These are phyloP conservation scores for Helarctos malayanus DNA, from an alignment of 2,797 vertebrate genomes.

Conservation along the genomic window DNA sequence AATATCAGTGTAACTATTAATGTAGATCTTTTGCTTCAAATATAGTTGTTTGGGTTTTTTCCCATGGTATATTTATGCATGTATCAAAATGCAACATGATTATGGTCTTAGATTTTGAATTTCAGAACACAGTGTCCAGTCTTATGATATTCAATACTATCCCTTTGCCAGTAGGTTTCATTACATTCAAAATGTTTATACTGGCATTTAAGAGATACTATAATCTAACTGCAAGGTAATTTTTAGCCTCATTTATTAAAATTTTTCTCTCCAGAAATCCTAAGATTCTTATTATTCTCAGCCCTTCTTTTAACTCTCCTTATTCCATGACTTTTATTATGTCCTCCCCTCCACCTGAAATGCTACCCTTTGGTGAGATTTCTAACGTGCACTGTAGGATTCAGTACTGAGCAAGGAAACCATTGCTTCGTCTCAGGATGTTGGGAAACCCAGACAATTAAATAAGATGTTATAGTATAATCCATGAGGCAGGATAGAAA, in stretches of 20 bases:
- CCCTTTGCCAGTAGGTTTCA: not conserved
- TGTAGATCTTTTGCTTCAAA: not conserved
- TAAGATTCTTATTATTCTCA: not conserved
- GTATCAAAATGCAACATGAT: not conserved
- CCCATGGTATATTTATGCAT: not conserved
- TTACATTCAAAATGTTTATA: conserved; percentile 28
- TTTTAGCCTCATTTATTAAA: not conserved
- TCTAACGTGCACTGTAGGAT: not conserved
- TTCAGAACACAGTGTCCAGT: not conserved
- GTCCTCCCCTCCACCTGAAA: not conserved
- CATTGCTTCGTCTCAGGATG: not conserved
- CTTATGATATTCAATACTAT: not conserved
- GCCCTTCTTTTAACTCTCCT: not conserved
- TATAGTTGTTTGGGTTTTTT: not conserved
- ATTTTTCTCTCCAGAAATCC: not conserved
- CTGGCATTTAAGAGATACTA: not conserved
- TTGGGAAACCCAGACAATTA: not conserved
- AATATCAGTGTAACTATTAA: not conserved
- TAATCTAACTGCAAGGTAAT: not conserved
- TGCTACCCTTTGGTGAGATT: not conserved
- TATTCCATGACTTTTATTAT: not conserved
- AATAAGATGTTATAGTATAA: not conserved
- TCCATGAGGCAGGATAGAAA: not conserved
- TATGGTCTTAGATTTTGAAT: not conserved
- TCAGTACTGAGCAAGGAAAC: not conserved